phyloP scores from a whole-genome alignment of 1,140 invertebrate genomes.

The Zaprionus africanus region DNA sequence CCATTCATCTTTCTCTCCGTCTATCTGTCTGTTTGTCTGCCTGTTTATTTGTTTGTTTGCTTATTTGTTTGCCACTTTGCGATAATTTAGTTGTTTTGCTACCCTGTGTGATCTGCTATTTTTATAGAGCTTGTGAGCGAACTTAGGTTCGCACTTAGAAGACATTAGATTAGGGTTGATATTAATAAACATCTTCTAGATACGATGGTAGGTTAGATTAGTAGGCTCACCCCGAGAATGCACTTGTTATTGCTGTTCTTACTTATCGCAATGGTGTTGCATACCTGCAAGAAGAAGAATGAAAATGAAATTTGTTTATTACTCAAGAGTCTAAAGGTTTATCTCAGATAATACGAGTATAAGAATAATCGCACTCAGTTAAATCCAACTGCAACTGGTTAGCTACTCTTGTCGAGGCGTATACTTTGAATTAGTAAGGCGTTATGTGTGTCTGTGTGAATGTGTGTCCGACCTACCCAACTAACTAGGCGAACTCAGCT shows the following conservation, averaged over 20 bases:
- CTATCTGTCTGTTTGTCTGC: neutral
- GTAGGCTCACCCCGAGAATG: neutral
- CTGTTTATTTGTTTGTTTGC: conserved; percentile 12
- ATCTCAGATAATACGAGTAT: neutral
- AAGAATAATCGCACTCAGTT: neutral
- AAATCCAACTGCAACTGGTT: conserved; percentile 6
- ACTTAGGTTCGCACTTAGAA: conserved; percentile 34
- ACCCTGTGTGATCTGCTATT: conserved; percentile 13
- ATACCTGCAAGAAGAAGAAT: conserved; percentile 27
- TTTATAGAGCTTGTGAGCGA: conserved; percentile 17
- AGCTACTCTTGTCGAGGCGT: neutral
- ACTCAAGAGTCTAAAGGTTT: conserved; percentile 7
- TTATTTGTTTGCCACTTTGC: conserved; percentile 47
- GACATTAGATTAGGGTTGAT: conserved; percentile 18
- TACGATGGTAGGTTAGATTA: neutral
- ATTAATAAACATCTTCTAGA: conserved; percentile 4
- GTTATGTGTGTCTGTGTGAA: neutral
- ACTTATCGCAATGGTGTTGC: conserved; percentile 6
- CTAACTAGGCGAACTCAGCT: neutral
- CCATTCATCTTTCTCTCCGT: neutral
- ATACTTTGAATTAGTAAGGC: neutral
- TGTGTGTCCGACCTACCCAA: neutral
- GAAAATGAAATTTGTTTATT: conserved; percentile 2
- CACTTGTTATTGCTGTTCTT: conserved; percentile 5
- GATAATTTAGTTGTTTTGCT: conserved; percentile 44